phyloP scores from a whole-genome alignment of 2,888 invertebrate genomes.

The Cheilosia soror region DNA sequence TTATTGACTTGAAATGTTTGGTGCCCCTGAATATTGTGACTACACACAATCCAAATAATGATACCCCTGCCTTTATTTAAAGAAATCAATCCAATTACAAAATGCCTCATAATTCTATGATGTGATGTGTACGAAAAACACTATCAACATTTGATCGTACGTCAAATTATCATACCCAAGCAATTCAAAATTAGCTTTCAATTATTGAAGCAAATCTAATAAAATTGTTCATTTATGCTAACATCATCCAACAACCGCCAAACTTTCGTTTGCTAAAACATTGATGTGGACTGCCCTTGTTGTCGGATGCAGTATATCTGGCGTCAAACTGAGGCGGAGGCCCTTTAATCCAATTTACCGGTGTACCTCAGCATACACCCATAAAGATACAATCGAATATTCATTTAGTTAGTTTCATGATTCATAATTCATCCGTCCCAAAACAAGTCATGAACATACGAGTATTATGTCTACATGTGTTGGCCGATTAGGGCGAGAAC shows the following conservation, averaged over 20 bases:
- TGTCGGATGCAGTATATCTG: not conserved
- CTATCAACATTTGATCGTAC: no score
- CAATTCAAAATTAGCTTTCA: not conserved
- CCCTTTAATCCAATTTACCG: not conserved
- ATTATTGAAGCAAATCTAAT: not conserved
- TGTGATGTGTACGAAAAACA: no score
- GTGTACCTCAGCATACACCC: not conserved
- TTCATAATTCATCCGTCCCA: slow-evolving; percentile 38
- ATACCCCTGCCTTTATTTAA: no score
- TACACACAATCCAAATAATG: no score
- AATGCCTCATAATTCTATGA: no score
- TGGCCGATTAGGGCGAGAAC: slow-evolving; percentile 29
- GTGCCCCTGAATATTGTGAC: not conserved
- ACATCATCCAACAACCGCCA: not conserved
- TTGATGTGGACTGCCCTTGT: slow-evolving; percentile 17
- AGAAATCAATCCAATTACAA: no score
- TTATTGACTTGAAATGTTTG: slow-evolving; percentile 41
- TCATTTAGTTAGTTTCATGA: slow-evolving; percentile 57
- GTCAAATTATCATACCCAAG: no score
- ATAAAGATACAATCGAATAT: slow-evolving; percentile 61
- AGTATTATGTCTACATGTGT: slow-evolving; percentile 12
- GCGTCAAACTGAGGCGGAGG: not conserved
- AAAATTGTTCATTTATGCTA: slow-evolving; percentile 5
- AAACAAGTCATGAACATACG: slow-evolving; percentile 16
- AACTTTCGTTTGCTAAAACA: slow-evolving; percentile 14